Evolutionary conservation across 2,797 vertebrate genomes (phyloP).

Genomic region (Diceros bicornis): DNA sequence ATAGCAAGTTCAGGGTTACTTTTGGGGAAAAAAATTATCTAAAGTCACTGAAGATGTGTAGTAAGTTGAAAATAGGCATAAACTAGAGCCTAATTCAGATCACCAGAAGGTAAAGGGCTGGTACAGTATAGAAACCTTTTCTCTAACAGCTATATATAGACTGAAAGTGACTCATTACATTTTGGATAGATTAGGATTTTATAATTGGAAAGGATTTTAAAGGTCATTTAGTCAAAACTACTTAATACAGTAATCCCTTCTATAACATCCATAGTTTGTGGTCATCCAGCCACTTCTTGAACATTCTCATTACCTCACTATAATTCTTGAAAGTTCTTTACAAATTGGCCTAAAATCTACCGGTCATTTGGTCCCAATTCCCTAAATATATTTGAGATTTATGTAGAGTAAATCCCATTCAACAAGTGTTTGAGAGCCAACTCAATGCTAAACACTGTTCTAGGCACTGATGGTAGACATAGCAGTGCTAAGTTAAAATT

Average conservation of each 20-base stretch:
- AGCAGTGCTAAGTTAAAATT: conserved; percentile 46
- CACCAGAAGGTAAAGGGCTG: neutral
- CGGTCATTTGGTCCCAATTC: neutral
- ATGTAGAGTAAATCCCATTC: conserved; percentile 17
- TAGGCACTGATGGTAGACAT: neutral
- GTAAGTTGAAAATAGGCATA: conserved; percentile 33
- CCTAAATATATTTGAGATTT: conserved; percentile 18
- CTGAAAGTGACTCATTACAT: conserved; percentile 39
- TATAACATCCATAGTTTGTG: conserved; percentile 11
- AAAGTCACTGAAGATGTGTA: conserved; percentile 52
- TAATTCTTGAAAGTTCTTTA: conserved; percentile 60
- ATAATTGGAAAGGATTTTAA: conserved; percentile 61
- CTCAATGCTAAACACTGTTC: neutral
- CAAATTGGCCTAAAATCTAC: conserved; percentile 19
- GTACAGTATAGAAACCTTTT: conserved; percentile 14
- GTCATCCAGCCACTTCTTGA: neutral
- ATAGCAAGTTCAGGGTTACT: conserved; percentile 15
- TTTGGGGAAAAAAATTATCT: neutral
- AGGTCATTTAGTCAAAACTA: neutral
- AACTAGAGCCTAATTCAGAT: conserved; percentile 51
- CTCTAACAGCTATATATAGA: neutral
- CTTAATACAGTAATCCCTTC: neutral
- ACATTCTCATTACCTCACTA: conserved; percentile 5
- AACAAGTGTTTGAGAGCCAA: conserved; percentile 55
- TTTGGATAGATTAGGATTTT: conserved; percentile 56